These are phyloP conservation scores for Poecilia picta DNA, from an alignment of 2,797 vertebrate species.

Conservation along the genomic window DNA sequence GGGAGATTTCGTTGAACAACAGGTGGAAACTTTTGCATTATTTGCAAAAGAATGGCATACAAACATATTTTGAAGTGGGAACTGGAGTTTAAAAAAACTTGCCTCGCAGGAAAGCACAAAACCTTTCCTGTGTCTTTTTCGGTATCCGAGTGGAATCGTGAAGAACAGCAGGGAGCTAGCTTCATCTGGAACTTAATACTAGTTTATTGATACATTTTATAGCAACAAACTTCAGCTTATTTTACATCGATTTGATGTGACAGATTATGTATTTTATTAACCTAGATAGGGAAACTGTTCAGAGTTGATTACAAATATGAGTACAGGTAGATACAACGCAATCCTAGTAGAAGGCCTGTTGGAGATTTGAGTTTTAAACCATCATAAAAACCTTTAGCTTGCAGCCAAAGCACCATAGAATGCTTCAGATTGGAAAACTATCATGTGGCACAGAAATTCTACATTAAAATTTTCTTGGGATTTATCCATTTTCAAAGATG, in stretches of 20 bases:
- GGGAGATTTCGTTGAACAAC: conserved; percentile 42
- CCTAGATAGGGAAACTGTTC: neutral
- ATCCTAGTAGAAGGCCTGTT: neutral
- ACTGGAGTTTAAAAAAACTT: conserved; percentile 55
- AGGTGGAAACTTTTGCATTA: conserved; percentile 35
- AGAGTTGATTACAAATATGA: neutral
- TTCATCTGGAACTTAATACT: conserved; percentile 17
- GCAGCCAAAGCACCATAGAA: neutral
- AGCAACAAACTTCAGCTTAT: neutral
- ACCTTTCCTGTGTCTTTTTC: conserved; percentile 28
- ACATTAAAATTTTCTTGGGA: neutral
- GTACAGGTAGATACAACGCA: neutral
- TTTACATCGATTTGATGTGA: neutral
- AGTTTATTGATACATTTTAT: neutral
- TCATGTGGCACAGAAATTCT: neutral
- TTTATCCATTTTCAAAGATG: neutral
- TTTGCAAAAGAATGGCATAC: conserved; percentile 27
- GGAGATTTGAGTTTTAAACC: neutral
- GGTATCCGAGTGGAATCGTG: conserved; percentile 29
- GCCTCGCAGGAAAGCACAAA: conserved; percentile 50
- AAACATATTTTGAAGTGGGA: conserved; percentile 39
- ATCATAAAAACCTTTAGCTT: neutral
- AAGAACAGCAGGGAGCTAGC: conserved; percentile 29
- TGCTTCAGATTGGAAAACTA: neutral
- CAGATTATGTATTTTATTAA: neutral